phyloP scores from a whole-genome alignment of 1,140 invertebrate species.

The Tyrophagus putrescentiae region DNA sequence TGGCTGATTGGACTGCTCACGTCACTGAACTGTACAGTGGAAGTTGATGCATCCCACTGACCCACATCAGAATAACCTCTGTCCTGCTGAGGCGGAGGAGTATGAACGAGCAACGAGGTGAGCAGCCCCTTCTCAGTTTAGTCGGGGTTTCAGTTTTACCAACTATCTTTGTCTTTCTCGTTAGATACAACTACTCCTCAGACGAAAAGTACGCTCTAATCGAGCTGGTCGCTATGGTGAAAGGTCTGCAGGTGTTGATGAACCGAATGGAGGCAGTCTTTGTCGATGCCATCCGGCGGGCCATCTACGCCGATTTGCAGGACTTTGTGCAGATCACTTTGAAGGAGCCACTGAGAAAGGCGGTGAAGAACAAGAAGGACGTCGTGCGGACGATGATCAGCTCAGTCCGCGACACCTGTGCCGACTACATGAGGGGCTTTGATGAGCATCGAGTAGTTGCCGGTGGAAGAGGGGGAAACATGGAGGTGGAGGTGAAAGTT shows the following conservation, averaged over 20 bases:
- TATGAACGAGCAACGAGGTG: conserved; percentile 92
- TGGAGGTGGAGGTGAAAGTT: conserved; percentile 68
- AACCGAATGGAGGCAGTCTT: conserved; percentile 94
- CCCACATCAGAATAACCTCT: conserved; percentile 86
- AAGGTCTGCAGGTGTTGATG: conserved; percentile 93
- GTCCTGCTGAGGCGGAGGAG: conserved; percentile 92
- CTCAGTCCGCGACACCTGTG: conserved; percentile 87
- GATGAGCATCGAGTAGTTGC: conserved; percentile 78
- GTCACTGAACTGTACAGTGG: conserved; percentile 95
- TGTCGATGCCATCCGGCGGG: conserved; percentile 79
- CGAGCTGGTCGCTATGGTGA: conserved; percentile 98
- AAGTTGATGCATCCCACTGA: conserved; percentile 95
- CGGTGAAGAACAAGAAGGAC: conserved; percentile 96
- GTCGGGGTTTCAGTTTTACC: no score
- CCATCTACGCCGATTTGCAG: conserved; percentile 92
- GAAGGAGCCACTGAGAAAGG: conserved; percentile 82
- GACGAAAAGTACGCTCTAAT: conserved; percentile 97
- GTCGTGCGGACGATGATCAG: conserved; percentile 80
- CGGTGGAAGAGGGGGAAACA: conserved; percentile 46
- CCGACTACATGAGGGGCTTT: conserved; percentile 82
- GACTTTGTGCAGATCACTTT: conserved; percentile 86
- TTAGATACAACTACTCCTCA: conserved; percentile 78
- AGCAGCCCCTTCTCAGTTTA: no score
- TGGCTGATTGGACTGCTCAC: conserved; percentile 92
- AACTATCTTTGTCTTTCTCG: not conserved